A percentile compares a stretch with the other conserved stretches of the same genome.
These are phyloP conservation scores for Holacanthus passer DNA, from an alignment of 2,113 vertebrate genomes.

Conservation along the genomic window DNA sequence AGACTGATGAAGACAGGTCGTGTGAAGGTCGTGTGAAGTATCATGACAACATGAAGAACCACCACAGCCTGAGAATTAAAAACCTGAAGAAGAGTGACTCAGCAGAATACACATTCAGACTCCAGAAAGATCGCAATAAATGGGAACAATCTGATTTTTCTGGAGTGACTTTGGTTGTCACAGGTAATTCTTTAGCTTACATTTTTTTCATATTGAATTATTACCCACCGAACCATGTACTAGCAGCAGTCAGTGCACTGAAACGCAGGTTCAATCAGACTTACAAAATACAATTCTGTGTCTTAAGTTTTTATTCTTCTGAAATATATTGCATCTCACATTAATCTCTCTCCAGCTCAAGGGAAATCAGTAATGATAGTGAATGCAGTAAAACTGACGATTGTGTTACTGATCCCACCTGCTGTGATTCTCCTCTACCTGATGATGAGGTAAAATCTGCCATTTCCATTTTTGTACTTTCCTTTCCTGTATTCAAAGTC, in stretches of 20 bases:
- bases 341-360: background rate
- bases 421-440: background rate
- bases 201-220: background rate
- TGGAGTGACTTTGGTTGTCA: conserved; percentile 21
- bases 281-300: background rate
- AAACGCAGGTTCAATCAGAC: background rate
- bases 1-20: too few relatives aligned
- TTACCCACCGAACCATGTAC: too few relatives aligned
- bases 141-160: background rate
- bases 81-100: conserved; percentile 26
- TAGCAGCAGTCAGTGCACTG: background rate
- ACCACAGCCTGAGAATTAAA: conserved; percentile 12
- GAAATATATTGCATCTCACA: background rate
- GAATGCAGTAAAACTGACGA: background rate
- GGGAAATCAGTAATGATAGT: accelerated
- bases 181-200: background rate
- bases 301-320: background rate
- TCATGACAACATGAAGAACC: background rate
- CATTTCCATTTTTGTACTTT: background rate
- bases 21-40: background rate
- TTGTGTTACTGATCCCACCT: background rate
- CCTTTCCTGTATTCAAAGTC: too few relatives aligned
- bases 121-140: background rate
- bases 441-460: background rate
- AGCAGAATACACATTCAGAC: background rate